Percentiles rank a stretch among this genome's conserved stretches.
These are phyloP conservation scores for Trachelus tabidus DNA, from an alignment of 2,888 invertebrate species.

Conservation along the genomic window DNA sequence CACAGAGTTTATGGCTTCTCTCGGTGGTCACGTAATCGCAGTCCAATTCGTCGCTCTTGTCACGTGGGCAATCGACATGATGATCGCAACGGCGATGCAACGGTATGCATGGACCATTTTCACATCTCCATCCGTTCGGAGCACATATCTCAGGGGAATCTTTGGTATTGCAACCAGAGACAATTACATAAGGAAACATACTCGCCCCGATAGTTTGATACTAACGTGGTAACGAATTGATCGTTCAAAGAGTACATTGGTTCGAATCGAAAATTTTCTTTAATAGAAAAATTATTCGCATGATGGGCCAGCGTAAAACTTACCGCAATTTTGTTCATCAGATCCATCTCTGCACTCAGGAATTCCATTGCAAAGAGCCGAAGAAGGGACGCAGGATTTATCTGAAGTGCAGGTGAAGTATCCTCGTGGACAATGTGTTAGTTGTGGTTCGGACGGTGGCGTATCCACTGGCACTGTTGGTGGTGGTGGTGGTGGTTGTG, in stretches of 20 bases:
- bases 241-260: not conserved
- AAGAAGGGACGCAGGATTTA: constrained; percentile 62
- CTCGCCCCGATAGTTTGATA: not conserved
- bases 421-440: constrained; percentile 55
- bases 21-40: constrained; percentile 65
- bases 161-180: not conserved
- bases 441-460: constrained; percentile 24
- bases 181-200: not conserved
- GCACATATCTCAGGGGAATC: constrained; percentile 62
- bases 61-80: constrained; percentile 80
- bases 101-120: constrained; percentile 83
- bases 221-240: not conserved
- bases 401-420: constrained; percentile 63
- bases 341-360: constrained; percentile 71
- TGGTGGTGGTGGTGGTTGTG: not conserved
- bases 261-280: not conserved
- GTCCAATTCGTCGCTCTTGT: constrained; percentile 86
- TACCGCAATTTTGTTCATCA: constrained; percentile 70
- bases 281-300: not conserved
- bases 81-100: constrained; percentile 76
- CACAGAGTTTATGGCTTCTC: constrained; percentile 59
- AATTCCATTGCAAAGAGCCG: constrained; percentile 68
- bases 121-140: constrained; percentile 75
- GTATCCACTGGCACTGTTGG: not conserved
- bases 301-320: constrained; percentile 5